Base-by-base conservation (phyloP, 1,140 invertebrate genomes). In the Bombus haemorrhoidalis region DNA sequence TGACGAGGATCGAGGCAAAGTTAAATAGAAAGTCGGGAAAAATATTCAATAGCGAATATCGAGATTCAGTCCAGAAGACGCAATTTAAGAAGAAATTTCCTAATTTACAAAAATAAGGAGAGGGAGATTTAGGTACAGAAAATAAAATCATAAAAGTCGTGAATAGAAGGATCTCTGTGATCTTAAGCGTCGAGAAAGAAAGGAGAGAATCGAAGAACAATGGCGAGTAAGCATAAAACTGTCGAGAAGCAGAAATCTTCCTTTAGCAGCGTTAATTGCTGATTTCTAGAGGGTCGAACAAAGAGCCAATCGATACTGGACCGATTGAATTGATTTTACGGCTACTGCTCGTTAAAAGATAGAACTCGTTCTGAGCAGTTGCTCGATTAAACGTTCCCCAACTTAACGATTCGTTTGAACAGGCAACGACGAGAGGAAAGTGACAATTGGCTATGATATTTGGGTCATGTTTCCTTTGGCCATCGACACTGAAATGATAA, bases 1-100 rank as follows among this genome's bases (percentile, higher is more conserved):
- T 22, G 9, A 12, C 28, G 28, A 1, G 13, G 39, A 25, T 22
- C 43, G 59, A 18, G 59, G 34, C n/a, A 32, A 84, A 85, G 32
- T 73, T 72, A 22, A 80, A 85, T 64, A 53, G 34, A 72, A 80
- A 47, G 32, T 15, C 13, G 6, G 53, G 28, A 64, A 72, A 47
- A 32, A 13, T 12, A 9, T 28, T 53, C 18, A 37, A 80, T 3
- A 6, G 13, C 1, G n/a, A 47, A 18, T 22, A 22, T 34, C 32
- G 15, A 34, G 8, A 18, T 68, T 68, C 25, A 22, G 18, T 10
- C 9, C 18, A 4, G 15, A 69, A 39, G 3, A 25, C 18, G 8
- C 34, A 8, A 13, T 66, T 8, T 18, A 15, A 32, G 6, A 66
- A 66, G n/a, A 18, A 15, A 15, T 66, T 34, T 18, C 5, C 18